A percentile compares a stretch with the other conserved stretches of the same genome.
These are phyloP conservation scores for Tautogolabrus adspersus DNA, from an alignment of 2,113 vertebrate genomes.

Conservation along the genomic window DNA sequence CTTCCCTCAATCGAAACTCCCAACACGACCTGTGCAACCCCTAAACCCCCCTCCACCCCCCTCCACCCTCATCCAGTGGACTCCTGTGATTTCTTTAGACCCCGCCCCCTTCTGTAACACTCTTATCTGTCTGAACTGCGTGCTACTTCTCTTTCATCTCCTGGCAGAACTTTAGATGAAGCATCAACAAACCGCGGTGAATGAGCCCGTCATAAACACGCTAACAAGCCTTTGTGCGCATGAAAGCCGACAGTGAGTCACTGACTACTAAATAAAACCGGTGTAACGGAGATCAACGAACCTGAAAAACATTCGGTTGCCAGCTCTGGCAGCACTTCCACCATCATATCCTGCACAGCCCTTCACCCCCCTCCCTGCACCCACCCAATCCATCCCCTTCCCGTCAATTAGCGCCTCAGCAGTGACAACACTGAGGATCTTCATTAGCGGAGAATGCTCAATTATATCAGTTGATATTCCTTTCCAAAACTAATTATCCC, in stretches of 20 bases:
- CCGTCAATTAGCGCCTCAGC: conserved; percentile 84
- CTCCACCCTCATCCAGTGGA: conserved; percentile 37
- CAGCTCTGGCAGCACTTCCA: conserved; percentile 56
- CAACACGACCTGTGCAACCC: conserved; percentile 79
- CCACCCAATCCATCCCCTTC: conserved; percentile 59
- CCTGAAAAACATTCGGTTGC: conserved; percentile 54
- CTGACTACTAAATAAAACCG: conserved; percentile 62
- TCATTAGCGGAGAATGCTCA: conserved; percentile 87
- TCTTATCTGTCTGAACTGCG: conserved; percentile 19
- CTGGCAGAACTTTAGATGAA: conserved; percentile 28
- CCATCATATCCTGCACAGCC: conserved; percentile 73
- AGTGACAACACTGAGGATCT: conserved; percentile 85
- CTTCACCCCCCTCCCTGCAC: conserved; percentile 27
- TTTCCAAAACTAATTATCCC: conserved; percentile 89
- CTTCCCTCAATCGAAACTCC: conserved; percentile 78
- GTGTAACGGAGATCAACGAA: conserved; percentile 42
- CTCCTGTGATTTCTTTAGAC: conserved; percentile 42
- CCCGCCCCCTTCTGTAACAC: background rate
- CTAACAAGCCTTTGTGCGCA: conserved; percentile 14
- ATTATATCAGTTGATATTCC: conserved; percentile 87
- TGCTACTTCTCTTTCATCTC: conserved; percentile 40
- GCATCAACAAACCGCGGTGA: conserved; percentile 25
- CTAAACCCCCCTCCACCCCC: conserved; percentile 53
- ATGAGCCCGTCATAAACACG: conserved; percentile 23
- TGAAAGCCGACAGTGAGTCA: conserved; percentile 53